phyloP scores from a whole-genome alignment of 2,888 invertebrate species.

The Drosophila birchii region DNA sequence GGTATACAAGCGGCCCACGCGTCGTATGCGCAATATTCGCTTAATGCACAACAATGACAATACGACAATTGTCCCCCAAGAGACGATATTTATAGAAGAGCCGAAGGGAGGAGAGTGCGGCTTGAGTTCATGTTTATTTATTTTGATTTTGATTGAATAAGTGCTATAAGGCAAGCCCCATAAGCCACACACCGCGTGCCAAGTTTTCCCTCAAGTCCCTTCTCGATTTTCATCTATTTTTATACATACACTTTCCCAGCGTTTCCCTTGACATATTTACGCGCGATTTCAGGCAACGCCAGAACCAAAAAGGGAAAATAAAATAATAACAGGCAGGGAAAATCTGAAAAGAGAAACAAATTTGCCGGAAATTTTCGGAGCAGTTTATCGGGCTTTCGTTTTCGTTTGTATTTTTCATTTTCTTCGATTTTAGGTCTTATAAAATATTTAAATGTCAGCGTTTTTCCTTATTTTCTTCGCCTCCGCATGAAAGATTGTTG shows the following conservation, averaged over 20 bases:
- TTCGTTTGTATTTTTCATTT: neutral
- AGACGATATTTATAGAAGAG: slow-evolving; percentile 31
- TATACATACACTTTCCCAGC: neutral
- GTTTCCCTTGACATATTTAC: slow-evolving; percentile 34
- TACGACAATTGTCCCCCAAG: slow-evolving; percentile 33
- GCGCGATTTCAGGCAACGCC: slow-evolving; percentile 31
- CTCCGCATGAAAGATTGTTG: slow-evolving; percentile 55
- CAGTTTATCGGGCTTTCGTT: slow-evolving; percentile 15
- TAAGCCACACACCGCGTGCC: slow-evolving; percentile 18
- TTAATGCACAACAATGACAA: slow-evolving; percentile 55
- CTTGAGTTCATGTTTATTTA: slow-evolving; percentile 58
- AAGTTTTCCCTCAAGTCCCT: neutral
- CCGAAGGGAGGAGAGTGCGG: neutral
- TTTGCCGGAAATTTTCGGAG: slow-evolving; percentile 10
- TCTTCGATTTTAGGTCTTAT: slow-evolving; percentile 35
- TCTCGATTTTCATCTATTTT: slow-evolving; percentile 21
- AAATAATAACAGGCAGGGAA: neutral
- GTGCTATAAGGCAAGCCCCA: slow-evolving; percentile 58
- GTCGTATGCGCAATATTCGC: slow-evolving; percentile 45
- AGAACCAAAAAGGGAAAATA: neutral
- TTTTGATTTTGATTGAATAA: slow-evolving; percentile 80
- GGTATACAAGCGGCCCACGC: slow-evolving; percentile 12
- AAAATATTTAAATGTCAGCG: slow-evolving; percentile 35
- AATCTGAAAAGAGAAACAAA: neutral
- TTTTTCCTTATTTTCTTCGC: neutral